Evolutionary conservation across 1,140 invertebrate genomes (phyloP).

Genomic region (Drosophila azteca): DNA sequence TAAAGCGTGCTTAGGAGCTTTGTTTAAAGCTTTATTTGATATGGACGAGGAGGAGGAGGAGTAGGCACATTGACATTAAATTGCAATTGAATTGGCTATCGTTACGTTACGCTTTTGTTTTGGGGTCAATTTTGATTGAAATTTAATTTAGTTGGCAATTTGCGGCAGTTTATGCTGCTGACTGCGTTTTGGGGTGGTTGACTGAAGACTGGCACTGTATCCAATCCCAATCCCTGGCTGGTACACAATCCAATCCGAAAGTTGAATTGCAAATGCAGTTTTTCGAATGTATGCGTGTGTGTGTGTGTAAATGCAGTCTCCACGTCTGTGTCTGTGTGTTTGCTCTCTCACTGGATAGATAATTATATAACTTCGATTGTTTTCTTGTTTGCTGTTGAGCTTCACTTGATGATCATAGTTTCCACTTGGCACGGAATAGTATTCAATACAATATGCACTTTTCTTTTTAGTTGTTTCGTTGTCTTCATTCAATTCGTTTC

Average conservation of each 20-base stretch:
- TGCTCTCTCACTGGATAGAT: slow-evolving; percentile 39
- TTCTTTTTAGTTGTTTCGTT: slow-evolving; percentile 18
- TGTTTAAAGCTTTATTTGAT: neutral
- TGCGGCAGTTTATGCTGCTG: slow-evolving; percentile 30
- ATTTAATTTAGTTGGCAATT: slow-evolving; percentile 53
- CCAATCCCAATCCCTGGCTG: slow-evolving; percentile 40
- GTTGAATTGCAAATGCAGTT: slow-evolving; percentile 35
- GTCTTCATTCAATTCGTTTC: slow-evolving; percentile 15
- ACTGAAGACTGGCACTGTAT: slow-evolving; percentile 16
- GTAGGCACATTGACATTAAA: slow-evolving; percentile 11
- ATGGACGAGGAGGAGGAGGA: neutral
- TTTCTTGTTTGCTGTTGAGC: slow-evolving; percentile 22
- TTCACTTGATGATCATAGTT: slow-evolving; percentile 65
- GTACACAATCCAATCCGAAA: slow-evolving; percentile 48
- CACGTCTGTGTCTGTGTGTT: slow-evolving; percentile 27
- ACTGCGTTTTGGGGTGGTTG: slow-evolving; percentile 46
- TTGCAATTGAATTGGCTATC: slow-evolving; percentile 22
- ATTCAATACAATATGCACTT: slow-evolving; percentile 28
- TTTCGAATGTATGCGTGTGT: slow-evolving; percentile 12
- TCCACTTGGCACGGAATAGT: slow-evolving; percentile 39
- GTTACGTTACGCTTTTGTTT: neutral
- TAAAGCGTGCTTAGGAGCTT: slow-evolving; percentile 21
- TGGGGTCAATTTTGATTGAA: slow-evolving; percentile 62
- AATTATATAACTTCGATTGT: slow-evolving; percentile 57
- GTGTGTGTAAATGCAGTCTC: slow-evolving; percentile 56